Evolutionary conservation across 2,888 invertebrate genomes (phyloP), one percentile per base, ranked within the genome.

Genomic region (Tridacna crocea): DNA sequence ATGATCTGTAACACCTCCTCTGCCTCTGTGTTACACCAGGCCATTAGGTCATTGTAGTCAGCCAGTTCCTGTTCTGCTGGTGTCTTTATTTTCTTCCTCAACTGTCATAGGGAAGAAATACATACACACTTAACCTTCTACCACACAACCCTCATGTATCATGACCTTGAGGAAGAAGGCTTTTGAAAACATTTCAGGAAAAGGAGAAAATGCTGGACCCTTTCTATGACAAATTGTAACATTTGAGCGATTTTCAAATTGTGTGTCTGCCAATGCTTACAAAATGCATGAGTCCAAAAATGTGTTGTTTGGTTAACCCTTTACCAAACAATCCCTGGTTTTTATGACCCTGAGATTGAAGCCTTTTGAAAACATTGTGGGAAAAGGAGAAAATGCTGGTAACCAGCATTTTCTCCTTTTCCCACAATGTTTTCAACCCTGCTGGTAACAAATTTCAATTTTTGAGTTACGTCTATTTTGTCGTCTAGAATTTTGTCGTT

Each of bases 41-140:
- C 96, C 92, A 97, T 95, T 85, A 99, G 95, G 89, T 96, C 96
- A 92, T 97, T 96, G 95, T 97, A 93, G 65, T 93, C 93, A 36
- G 90, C 83, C 84, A 91, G 83, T 81, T 94, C 94, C 81, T 91
- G 90, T 46, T 90, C 91, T 27, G 89, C 88, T 63, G 92, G 91
- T 63, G 91, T 90, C 77, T 86, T 88, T 55, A 80, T 88, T 77
- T 86, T 87, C 81, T 85, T 86, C 17, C 87, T 85, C 58, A 88
- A 77, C 88, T 88, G 76, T 74, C 0, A 47, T 19, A 55, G 19
- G 6, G 10, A 55, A 55, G 10, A 55, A 15, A 55, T 3, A 55
- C 3, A 55, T 3, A 55, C 55, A 6, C 3, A 1, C 1, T 3
- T 55, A 10, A 55, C 55, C 3, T 11, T 55, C 10, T 19, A 15